phyloP scores from a whole-genome alignment of 2,797 vertebrate species.

The Scomberomorus guttatus region DNA sequence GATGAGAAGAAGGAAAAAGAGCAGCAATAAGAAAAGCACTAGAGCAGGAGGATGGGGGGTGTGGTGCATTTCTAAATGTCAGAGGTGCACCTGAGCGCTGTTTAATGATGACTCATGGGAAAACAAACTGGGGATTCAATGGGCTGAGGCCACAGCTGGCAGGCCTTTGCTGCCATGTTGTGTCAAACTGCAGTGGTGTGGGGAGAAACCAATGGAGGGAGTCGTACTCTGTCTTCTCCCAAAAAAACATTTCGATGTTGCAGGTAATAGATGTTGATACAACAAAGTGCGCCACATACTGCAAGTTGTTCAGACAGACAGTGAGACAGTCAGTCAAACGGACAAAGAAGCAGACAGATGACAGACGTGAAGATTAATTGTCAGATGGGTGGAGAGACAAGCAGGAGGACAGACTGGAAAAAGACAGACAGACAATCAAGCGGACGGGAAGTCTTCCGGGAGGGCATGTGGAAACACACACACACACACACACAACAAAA shows the following conservation, averaged over 20 bases:
- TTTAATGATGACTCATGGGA: slow-evolving; percentile 82
- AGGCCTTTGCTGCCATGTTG: slow-evolving; percentile 64
- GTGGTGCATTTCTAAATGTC: slow-evolving; percentile 28
- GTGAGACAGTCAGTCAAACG: not conserved
- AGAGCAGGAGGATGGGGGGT: slow-evolving; percentile 31
- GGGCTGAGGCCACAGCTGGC: slow-evolving; percentile 73
- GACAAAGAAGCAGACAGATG: not conserved
- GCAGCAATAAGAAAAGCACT: not conserved
- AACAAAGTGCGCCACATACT: not conserved
- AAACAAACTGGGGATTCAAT: slow-evolving; percentile 77
- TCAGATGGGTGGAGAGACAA: slow-evolving; percentile 8
- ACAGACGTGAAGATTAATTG: not conserved
- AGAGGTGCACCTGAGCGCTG: slow-evolving; percentile 73
- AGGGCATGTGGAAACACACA: slow-evolving; percentile 33
- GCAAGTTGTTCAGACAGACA: not conserved
- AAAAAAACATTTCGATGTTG: slow-evolving; percentile 10
- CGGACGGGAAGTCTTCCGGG: not conserved
- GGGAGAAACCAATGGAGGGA: slow-evolving; percentile 41
- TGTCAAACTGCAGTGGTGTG: slow-evolving; percentile 70
- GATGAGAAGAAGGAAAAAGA: not conserved
- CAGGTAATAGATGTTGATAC: not conserved
- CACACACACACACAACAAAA: slow-evolving; percentile 21
- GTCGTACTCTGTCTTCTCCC: slow-evolving; percentile 13
- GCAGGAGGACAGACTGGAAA: slow-evolving; percentile 5
- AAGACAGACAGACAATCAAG: not conserved